These are phyloP conservation scores for Alexandromys fortis DNA, from an alignment of 2,113 vertebrate genomes.

Conservation along the genomic window DNA sequence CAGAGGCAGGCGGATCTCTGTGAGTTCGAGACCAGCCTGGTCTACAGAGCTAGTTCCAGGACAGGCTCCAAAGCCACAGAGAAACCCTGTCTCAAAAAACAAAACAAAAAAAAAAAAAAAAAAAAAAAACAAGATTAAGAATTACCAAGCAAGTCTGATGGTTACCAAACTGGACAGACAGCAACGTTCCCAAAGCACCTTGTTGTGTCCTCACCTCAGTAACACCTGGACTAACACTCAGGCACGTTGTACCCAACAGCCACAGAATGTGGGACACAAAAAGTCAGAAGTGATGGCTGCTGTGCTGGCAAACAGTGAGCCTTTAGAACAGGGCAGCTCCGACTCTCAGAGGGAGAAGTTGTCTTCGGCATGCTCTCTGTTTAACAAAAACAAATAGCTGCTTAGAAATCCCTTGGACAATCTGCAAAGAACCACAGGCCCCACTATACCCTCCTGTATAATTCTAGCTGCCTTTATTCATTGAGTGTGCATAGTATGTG, in stretches of 20 bases:
- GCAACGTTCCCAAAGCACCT: neutral
- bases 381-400: neutral
- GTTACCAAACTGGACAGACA: neutral
- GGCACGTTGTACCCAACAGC: neutral
- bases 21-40: too few species aligned
- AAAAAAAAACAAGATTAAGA: neutral
- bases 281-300: neutral
- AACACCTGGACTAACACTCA: neutral
- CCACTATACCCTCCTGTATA: neutral
- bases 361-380: neutral
- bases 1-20: too few species aligned
- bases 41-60: too few species aligned
- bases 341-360: neutral
- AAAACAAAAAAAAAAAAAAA: too few species aligned
- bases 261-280: neutral
- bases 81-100: too few species aligned
- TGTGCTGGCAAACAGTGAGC: neutral
- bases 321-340: neutral
- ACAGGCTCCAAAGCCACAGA: too few species aligned
- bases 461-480: neutral
- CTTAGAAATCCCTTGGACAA: neutral
- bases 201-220: neutral
- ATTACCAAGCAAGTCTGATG: neutral
- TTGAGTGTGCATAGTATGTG: too few species aligned
- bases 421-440: neutral